phyloP scores from a whole-genome alignment of 2,113 vertebrate genomes.

The Ptilorrhoa leucosticta region DNA sequence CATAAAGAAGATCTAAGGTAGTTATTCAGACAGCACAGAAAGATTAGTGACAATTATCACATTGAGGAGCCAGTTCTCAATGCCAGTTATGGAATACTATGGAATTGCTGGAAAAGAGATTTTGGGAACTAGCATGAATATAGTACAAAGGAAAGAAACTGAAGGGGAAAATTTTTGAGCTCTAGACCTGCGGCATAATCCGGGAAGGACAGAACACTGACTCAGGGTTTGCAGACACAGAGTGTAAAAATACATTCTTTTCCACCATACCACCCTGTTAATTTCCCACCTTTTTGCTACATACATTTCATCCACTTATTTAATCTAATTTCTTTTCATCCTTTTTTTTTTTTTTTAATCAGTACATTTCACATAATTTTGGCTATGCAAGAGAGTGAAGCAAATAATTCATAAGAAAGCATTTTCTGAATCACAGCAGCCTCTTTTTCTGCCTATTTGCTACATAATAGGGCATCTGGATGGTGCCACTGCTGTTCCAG shows the following conservation, averaged over 20 bases:
- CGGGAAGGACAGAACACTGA: neutral
- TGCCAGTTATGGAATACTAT: neutral
- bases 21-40: neutral
- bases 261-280: neutral
- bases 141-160: neutral
- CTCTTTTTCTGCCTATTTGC: neutral
- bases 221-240: neutral
- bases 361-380: neutral
- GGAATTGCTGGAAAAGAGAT: neutral
- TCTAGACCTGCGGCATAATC: neutral
- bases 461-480: neutral
- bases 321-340: neutral
- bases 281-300: neutral
- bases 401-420: neutral
- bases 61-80: neutral
- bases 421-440: neutral
- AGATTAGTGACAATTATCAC: neutral
- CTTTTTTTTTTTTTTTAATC: neutral
- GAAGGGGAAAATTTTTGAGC: neutral
- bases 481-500: neutral
- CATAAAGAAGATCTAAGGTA: neutral
- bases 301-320: neutral
- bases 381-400: neutral
- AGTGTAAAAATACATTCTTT: neutral
- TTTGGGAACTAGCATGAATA: neutral